Evolutionary conservation across 2,113 vertebrate genomes (phyloP).

Genomic region (Sapayoa aenigma): DNA sequence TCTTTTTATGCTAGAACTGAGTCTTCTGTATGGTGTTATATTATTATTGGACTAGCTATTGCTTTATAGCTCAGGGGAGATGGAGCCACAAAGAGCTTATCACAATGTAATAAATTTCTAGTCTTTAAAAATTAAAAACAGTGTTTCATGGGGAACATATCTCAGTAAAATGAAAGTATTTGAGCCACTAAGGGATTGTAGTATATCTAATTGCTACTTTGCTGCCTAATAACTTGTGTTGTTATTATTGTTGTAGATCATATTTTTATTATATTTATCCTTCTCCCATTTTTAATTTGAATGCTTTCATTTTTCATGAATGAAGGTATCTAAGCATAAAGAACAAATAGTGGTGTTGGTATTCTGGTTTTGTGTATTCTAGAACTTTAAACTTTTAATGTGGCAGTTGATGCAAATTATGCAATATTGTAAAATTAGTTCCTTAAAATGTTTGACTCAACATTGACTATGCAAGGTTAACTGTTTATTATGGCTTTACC

Average conservation of each 20-base stretch:
- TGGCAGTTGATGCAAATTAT: not conserved
- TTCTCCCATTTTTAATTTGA: not conserved
- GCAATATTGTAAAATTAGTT: not conserved
- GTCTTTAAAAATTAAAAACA: constrained; percentile 56
- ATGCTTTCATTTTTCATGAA: not conserved
- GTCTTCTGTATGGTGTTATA: not conserved
- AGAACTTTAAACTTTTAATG: not conserved
- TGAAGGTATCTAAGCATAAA: not conserved
- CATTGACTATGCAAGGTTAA: not conserved
- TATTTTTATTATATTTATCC: constrained; percentile 14
- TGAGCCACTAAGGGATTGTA: not conserved
- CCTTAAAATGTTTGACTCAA: not conserved
- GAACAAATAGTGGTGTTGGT: not conserved
- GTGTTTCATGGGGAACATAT: not conserved
- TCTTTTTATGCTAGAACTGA: not conserved
- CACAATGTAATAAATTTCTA: not conserved
- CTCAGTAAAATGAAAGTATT: constrained; percentile 24
- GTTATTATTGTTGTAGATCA: constrained; percentile 30
- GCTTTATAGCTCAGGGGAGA: not conserved
- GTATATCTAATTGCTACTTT: not conserved
- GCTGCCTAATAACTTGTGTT: not conserved
- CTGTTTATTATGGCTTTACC: not conserved
- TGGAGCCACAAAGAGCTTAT: not conserved
- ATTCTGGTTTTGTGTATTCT: not conserved
- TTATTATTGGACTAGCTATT: constrained; percentile 6